phyloP scores from a whole-genome alignment of 2,797 vertebrate species.

The Eurystomus glaucurus region DNA sequence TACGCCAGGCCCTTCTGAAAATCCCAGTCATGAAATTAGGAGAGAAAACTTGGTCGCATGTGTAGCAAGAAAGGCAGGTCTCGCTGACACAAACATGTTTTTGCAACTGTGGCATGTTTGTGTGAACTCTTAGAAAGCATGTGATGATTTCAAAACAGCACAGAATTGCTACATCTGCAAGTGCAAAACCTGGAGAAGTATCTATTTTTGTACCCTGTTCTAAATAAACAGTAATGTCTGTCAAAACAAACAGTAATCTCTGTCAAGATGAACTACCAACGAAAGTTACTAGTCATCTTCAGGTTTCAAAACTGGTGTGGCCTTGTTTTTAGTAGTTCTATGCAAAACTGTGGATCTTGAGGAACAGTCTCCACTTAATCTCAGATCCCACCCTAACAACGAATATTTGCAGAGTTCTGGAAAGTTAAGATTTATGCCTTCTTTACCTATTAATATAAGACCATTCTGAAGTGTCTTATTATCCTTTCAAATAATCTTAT shows the following conservation, averaged over 20 bases:
- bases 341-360: neutral
- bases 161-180: slow-evolving; percentile 53
- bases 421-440: neutral
- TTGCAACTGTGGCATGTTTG: slow-evolving; percentile 44
- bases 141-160: slow-evolving; percentile 60
- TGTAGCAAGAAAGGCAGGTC: slow-evolving; percentile 46
- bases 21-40: neutral
- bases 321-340: neutral
- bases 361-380: neutral
- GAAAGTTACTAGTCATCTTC: neutral
- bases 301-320: neutral
- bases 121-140: slow-evolving; percentile 49
- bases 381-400: neutral
- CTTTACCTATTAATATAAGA: neutral
- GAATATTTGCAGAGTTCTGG: neutral
- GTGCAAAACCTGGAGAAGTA: slow-evolving; percentile 35
- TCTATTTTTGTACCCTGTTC: slow-evolving; percentile 21
- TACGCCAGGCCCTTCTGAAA: slow-evolving; percentile 26
- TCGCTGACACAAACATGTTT: slow-evolving; percentile 68
- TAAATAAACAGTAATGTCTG: slow-evolving; percentile 46
- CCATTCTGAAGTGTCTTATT: neutral
- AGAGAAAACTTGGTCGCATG: neutral
- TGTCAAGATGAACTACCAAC: neutral
- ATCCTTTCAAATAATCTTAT: neutral
- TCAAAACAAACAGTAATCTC: slow-evolving; percentile 24